phyloP scores from a whole-genome alignment of 2,113 vertebrate species.

The Centrocercus urophasianus region DNA sequence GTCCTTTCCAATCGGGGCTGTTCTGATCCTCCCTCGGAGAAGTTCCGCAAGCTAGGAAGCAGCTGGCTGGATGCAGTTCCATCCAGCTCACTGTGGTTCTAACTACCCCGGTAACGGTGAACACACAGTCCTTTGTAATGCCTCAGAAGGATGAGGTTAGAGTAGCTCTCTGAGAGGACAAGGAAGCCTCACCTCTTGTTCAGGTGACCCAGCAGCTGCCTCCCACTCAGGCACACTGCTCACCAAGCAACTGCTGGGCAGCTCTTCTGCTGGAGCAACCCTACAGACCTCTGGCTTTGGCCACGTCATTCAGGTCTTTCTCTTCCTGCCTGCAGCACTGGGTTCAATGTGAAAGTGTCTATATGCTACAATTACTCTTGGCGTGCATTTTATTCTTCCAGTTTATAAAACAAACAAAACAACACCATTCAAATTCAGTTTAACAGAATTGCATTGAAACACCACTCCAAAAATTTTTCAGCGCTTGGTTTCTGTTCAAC shows the following conservation, averaged over 20 bases:
- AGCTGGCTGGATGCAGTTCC: neutral
- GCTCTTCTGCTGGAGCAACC: slow-evolving; percentile 8
- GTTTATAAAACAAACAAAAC: neutral
- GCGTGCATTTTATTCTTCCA: neutral
- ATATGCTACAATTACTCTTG: neutral
- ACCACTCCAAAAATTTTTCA: neutral
- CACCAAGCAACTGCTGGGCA: neutral
- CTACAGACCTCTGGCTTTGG: neutral
- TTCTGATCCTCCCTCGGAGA: neutral
- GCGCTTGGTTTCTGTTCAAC: neutral
- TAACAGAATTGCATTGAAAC: neutral
- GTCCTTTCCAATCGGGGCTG: neutral
- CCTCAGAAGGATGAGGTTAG: neutral
- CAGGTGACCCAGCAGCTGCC: neutral
- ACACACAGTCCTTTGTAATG: rapidly evolving
- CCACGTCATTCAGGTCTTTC: neutral
- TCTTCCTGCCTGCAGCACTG: neutral
- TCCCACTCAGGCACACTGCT: neutral
- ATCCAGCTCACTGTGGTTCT: rapidly evolving
- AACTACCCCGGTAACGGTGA: rapidly evolving
- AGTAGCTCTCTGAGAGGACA: neutral
- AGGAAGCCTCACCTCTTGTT: neutral
- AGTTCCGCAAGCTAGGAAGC: neutral
- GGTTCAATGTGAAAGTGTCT: neutral
- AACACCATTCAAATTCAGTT: neutral